Evolutionary conservation across 2,888 invertebrate species (phyloP).

Genomic region (Amiota communis): DNA sequence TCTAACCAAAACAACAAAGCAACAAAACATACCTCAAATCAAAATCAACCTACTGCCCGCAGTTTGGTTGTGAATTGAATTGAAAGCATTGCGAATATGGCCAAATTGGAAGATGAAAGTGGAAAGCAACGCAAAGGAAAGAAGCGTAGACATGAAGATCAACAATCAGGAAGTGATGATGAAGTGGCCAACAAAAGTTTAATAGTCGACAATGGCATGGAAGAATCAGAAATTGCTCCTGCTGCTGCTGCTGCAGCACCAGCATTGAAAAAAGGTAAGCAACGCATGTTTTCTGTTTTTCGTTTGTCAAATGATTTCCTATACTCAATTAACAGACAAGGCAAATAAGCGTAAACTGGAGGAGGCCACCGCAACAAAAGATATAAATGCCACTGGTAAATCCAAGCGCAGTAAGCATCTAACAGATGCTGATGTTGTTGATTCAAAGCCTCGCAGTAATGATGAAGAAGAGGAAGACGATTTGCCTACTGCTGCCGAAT

Average conservation of each 20-base stretch:
- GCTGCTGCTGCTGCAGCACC: not conserved
- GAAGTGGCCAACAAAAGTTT: conserved; percentile 66
- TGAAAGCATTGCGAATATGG: not conserved
- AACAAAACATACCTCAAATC: too few relatives aligned
- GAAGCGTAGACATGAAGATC: conserved; percentile 56
- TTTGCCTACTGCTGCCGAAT: conserved; percentile 66
- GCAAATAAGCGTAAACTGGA: conserved; percentile 26
- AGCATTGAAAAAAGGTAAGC: not conserved
- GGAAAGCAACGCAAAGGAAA: conserved; percentile 56
- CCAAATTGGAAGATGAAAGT: conserved; percentile 53
- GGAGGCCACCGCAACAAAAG: conserved; percentile 1
- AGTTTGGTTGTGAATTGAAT: too few relatives aligned
- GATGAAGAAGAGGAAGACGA: conserved; percentile 55
- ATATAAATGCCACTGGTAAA: conserved; percentile 31
- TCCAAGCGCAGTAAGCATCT: conserved; percentile 50
- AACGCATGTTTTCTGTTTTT: not conserved
- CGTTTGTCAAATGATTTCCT: not conserved
- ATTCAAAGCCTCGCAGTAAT: not conserved
- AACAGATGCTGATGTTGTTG: conserved; percentile 38
- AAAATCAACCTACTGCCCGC: too few relatives aligned
- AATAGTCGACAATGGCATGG: conserved; percentile 49
- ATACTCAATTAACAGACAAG: not conserved
- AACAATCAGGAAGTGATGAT: conserved; percentile 52
- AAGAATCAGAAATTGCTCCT: conserved; percentile 4
- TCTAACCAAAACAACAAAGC: too few relatives aligned